Base-by-base conservation (phyloP, 2,888 invertebrate species). In the Gari tellinella region DNA sequence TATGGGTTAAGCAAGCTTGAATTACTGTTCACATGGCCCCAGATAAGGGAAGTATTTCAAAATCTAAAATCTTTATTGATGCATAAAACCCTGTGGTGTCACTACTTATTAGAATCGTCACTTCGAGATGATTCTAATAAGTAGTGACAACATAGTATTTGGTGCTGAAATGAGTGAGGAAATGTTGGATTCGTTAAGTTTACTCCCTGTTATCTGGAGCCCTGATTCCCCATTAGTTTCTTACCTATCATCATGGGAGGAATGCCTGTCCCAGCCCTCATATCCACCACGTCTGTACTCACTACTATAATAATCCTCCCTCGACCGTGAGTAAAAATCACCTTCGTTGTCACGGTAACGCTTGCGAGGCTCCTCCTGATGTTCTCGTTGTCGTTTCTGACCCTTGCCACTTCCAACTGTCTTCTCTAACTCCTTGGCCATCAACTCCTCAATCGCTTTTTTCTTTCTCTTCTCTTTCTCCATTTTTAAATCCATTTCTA, bases 381-480 rank as follows among this genome's bases (percentile, higher is more conserved):
- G 40, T 43, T 57, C 61, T 25, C 69, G 58, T 14, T 60, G 67
- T 10, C 76, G 26, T 57, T 76, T 76, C 5, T 67, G 55, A 48
- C 53, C 41, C 12, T 58, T 57, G 15, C 65, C 51, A 51, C 43
- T 61, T 5, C 72, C 77, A 5, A 84, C 81, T 26, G 82, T 73
- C 49, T 80, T 73, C 55, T 84, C 84, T 15, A 84, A 67, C 40
- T 84, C 84, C 31, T 79, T 55, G 15, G 84, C 81, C 84, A 84
- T 84, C 72, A 84, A 62, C 53, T 84, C 84, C 48, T 84, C 84
- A 45, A 83, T 83, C 14, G 81, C 81, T 40, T 77, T 77, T 55
- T 83, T 83, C 53, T 76, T 74, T 45, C 76, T 72, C 31, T 79
- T 76, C 48, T 79, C 79, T 37, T 74, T 79, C 38, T 79, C 76